These are phyloP conservation scores for Hyaena hyaena DNA, from an alignment of 2,113 vertebrate genomes.

Conservation along the genomic window DNA sequence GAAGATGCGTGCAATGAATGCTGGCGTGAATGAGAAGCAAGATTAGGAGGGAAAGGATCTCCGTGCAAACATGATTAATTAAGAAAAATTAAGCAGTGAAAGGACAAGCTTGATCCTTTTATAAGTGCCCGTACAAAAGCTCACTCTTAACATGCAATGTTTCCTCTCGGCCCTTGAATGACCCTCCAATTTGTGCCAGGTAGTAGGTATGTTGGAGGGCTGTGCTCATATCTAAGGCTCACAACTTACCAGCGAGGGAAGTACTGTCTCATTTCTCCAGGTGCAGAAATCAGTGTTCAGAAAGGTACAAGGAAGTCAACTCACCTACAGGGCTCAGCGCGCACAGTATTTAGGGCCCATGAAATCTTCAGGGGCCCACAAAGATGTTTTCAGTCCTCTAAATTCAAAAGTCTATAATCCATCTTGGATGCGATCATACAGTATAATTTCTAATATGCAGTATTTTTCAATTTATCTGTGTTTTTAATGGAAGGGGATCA, in stretches of 20 bases:
- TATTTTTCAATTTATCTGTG: neutral
- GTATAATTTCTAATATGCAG: neutral
- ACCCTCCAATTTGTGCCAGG: neutral
- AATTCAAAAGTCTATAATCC: neutral
- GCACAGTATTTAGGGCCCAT: fast-evolving
- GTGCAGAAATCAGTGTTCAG: neutral
- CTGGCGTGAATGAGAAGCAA: neutral
- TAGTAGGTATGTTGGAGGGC: neutral
- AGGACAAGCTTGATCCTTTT: neutral
- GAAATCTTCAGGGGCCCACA: neutral
- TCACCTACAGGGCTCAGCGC: neutral
- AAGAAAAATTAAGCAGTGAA: neutral
- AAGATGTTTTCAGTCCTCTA: neutral
- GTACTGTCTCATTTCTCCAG: neutral
- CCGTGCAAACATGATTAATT: neutral
- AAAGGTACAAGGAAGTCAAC: fast-evolving
- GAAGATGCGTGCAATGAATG: neutral
- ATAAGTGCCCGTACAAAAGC: neutral
- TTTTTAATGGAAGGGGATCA: neutral
- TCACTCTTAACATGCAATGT: neutral
- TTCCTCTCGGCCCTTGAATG: neutral
- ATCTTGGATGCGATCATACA: neutral
- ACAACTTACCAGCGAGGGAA: neutral
- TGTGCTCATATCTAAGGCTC: neutral
- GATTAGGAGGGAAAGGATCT: neutral